Conservation (phyloP, 2,888 invertebrate genomes). For the Hirudinaria manillensis region DNA sequence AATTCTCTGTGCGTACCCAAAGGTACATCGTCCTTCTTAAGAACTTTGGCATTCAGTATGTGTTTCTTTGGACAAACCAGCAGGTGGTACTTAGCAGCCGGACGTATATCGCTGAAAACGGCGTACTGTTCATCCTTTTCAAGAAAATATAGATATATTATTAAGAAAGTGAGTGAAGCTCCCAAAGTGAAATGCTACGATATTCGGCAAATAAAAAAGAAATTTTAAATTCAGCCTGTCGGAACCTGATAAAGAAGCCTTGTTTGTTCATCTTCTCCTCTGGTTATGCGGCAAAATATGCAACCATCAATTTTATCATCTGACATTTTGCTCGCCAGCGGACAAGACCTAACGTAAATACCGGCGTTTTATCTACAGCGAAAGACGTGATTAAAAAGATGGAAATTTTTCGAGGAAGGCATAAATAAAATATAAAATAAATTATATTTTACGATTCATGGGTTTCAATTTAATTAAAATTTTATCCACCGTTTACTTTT, state of each 20-base stretch:
- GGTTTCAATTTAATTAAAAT: neutral
- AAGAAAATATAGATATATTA: neutral
- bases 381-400: too few relatives aligned
- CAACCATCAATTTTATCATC: slow-evolving; percentile 20
- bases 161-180: neutral
- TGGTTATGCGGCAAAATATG: slow-evolving; percentile 33
- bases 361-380: too few relatives aligned
- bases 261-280: slow-evolving; percentile 31
- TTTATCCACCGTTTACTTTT: neutral
- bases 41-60: slow-evolving; percentile 67
- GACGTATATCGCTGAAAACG: slow-evolving; percentile 76
- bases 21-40: slow-evolving; percentile 60
- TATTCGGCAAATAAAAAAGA: neutral
- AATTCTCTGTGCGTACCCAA: slow-evolving; percentile 36
- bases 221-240: neutral
- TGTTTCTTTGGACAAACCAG: slow-evolving; percentile 64
- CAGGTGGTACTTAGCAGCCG: slow-evolving; percentile 73
- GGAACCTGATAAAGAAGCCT: slow-evolving; percentile 32
- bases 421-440: too few relatives aligned
- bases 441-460: neutral
- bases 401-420: too few relatives aligned
- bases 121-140: slow-evolving; percentile 63
- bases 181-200: neutral
- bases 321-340: neutral
- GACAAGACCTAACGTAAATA: neutral